These are phyloP conservation scores for Mythimna loreyi DNA, from an alignment of 2,888 invertebrate species.

Conservation along the genomic window DNA sequence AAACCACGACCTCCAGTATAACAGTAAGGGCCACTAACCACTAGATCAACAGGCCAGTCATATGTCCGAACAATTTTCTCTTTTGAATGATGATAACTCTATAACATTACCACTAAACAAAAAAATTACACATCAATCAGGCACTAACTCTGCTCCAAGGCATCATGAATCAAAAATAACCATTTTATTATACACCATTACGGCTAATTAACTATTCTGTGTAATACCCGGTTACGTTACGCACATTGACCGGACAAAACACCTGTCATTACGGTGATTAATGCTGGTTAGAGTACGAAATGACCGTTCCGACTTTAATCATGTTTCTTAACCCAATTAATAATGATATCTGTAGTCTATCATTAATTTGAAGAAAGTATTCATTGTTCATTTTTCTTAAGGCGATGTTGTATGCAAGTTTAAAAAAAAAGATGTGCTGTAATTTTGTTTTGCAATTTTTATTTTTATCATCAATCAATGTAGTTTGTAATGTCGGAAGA, in stretches of 20 bases:
- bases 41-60: no score
- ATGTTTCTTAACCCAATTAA: conserved; percentile 86
- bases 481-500: not conserved
- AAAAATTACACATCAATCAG: conserved; percentile 46
- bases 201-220: conserved; percentile 62
- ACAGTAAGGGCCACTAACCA: no score
- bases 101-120: conserved; percentile 12
- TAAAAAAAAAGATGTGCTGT: not conserved
- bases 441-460: conserved; percentile 18
- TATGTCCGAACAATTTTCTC: conserved; percentile 21
- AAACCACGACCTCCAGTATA: no score
- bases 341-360: conserved; percentile 81
- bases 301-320: conserved; percentile 71
- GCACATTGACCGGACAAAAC: conserved; percentile 61
- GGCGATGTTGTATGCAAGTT: conserved; percentile 45
- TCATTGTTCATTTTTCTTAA: conserved; percentile 75
- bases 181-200: conserved; percentile 57
- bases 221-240: conserved; percentile 59
- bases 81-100: conserved; percentile 34
- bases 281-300: conserved; percentile 57
- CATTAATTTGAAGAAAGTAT: conserved; percentile 83
- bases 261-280: conserved; percentile 64
- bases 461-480: conserved; percentile 26
- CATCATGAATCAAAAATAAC: conserved; percentile 54
- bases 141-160: conserved; percentile 33